These are phyloP conservation scores for Silurus meridionalis DNA, from an alignment of 2,113 vertebrate genomes.

Conservation along the genomic window DNA sequence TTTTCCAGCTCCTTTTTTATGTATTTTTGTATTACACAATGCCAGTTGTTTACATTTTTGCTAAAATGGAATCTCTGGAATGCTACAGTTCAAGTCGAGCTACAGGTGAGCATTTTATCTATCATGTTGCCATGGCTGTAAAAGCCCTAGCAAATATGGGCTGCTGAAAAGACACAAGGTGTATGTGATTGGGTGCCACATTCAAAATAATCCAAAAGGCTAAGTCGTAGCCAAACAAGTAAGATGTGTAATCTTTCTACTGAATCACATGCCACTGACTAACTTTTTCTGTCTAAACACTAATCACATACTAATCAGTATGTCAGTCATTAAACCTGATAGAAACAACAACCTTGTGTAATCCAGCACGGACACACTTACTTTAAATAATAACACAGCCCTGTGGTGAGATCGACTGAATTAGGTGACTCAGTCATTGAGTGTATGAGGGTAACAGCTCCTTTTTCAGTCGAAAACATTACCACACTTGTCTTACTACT, in stretches of 20 bases:
- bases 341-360: neutral
- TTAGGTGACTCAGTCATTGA: neutral
- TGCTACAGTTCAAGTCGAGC: constrained; percentile 20
- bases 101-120: constrained; percentile 13
- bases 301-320: neutral
- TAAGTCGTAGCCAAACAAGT: neutral
- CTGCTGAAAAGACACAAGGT: neutral
- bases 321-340: neutral
- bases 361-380: neutral
- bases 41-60: neutral
- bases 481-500: neutral
- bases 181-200: neutral
- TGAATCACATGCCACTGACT: neutral
- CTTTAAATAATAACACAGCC: neutral
- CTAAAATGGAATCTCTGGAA: constrained; percentile 15
- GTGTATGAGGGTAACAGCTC: neutral
- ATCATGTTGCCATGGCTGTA: constrained; percentile 7
- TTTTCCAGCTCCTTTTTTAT: neutral
- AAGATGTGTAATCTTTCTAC: neutral
- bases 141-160: neutral
- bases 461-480: neutral
- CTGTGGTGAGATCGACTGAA: neutral
- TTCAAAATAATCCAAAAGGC: neutral
- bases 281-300: neutral
- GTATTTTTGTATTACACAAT: neutral